Base-by-base conservation (phyloP, 2,113 vertebrate species). In the Dryoscopus gambensis region DNA sequence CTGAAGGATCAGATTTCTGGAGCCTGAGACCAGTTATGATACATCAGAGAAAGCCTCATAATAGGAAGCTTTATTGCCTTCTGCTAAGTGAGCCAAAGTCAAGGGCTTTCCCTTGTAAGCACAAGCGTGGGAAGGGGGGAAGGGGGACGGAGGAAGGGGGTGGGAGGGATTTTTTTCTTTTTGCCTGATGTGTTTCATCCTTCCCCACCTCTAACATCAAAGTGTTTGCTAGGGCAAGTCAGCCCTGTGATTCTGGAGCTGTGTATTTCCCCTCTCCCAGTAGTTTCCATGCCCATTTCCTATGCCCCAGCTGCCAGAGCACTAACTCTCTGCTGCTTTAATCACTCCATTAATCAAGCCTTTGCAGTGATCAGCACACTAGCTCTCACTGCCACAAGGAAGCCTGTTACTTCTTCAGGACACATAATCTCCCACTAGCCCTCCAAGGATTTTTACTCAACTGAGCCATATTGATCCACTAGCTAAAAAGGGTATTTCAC, bases 151-250 rank as follows among this genome's bases (percentile, higher is more conserved):
- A 82, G 84, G 56, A 76, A 69, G 73, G 53, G 49, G 73, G 86
- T 5, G 50, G 75, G 75, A 74, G 68, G n/a, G 52, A 73, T 87
- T 97, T 91, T 92, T 89, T 83, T 47, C 47, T 90, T 86, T 95
- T 95, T 96, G 93, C 93, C 92, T 97, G 96, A 82, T 97, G 96
- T 94, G 96, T 97, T 97, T 96, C 96, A 96, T 97, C 96, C 93
- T 96, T 96, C 94, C 90, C 96, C 96, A 96, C 96, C 96, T 97
- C 93, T 83, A 75, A 97, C 96, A 96, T 97, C 96, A 96, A 97
- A 97, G 96, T 89, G 79, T 94, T 96, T 75, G 86, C 88, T 90
- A 94, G 90, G 96, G 96, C 92, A 95, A 94, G 80, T 71, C 83
- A 93, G 88, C 40, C 65, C 73, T 90, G 80, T 96, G 92, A 96